Percentiles rank a stretch among this genome's conserved stretches.
phyloP scores from a whole-genome alignment of 2,113 vertebrate species.

The Recurvirostra avosetta region DNA sequence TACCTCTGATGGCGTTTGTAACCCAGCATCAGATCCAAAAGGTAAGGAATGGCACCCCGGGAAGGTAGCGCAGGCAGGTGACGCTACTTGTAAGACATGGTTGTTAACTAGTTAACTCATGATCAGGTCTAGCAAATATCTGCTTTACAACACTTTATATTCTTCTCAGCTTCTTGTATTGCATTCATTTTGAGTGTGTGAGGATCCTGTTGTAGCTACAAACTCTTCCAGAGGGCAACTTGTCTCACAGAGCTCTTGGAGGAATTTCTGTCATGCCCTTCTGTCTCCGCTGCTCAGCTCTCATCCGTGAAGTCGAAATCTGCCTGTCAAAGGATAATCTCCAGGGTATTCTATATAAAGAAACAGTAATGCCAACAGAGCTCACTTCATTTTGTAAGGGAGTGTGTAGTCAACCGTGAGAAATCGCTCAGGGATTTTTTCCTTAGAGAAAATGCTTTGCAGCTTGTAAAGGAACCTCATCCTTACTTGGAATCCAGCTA shows the following conservation, averaged over 20 bases:
- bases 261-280: not conserved
- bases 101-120: accelerated
- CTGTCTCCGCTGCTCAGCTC: not conserved
- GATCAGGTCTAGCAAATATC: not conserved
- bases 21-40: conserved; percentile 72
- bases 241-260: not conserved
- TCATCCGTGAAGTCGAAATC: not conserved
- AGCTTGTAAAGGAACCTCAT: not conserved
- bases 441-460: not conserved
- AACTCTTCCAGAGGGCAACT: not conserved
- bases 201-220: not conserved
- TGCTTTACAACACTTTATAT: not conserved
- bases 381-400: not conserved
- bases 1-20: conserved; percentile 70
- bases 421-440: not conserved
- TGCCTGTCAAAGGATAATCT: conserved; percentile 44
- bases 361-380: not conserved
- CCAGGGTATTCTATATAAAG: conserved; percentile 32
- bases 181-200: accelerated
- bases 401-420: not conserved
- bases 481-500: not conserved
- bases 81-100: accelerated
- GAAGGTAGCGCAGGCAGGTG: not conserved
- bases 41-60: conserved; percentile 60
- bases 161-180: not conserved